Conservation (phyloP, 2,797 vertebrate genomes). For the Phyllotis vaccarum region DNA sequence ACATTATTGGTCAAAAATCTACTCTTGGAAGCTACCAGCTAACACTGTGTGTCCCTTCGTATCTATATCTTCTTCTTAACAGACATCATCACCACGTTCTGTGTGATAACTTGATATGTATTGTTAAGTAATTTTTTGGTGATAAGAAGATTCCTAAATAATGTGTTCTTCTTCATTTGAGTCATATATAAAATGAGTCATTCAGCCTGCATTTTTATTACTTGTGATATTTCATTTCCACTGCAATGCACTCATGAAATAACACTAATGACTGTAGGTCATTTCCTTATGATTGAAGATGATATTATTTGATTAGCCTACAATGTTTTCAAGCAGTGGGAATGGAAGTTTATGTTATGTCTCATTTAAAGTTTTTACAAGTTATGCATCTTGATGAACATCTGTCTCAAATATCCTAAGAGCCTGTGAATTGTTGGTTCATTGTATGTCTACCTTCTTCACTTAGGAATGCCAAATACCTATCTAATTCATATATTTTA, state of each 20-base stretch:
- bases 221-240: background rate
- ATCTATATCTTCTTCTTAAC: accelerated
- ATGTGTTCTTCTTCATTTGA: background rate
- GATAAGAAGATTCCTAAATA: background rate
- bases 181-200: background rate
- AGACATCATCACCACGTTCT: background rate
- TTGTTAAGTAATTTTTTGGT: background rate
- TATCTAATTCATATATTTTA: background rate
- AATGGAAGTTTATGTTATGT: background rate
- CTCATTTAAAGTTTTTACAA: background rate
- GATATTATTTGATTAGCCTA: background rate
- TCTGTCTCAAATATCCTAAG: background rate
- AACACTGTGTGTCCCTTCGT: background rate
- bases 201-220: background rate
- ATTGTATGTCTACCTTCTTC: background rate
- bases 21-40: background rate
- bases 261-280: background rate
- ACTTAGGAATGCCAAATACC: background rate
- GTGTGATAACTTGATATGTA: background rate
- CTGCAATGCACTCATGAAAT: background rate
- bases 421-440: background rate
- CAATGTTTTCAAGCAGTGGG: background rate
- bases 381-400: background rate
- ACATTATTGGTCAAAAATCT: background rate
- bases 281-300: background rate